These are phyloP conservation scores for Anodontia alba DNA, from an alignment of 2,888 invertebrate genomes.

Conservation along the genomic window DNA sequence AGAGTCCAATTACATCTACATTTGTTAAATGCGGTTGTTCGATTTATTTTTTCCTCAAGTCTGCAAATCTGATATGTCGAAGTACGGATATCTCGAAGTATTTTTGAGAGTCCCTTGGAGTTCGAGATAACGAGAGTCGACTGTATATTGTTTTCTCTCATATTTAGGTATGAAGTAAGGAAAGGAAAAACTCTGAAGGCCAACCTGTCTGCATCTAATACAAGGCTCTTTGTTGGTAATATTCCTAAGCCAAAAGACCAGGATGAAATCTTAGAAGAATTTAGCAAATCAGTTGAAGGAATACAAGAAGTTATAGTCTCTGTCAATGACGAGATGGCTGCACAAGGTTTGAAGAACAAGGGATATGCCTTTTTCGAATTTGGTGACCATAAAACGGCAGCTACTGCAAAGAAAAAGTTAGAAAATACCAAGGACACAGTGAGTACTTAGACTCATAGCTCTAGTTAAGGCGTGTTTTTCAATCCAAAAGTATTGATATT, in stretches of 20 bases:
- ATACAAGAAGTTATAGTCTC: conserved; percentile 36
- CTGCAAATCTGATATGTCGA: no score
- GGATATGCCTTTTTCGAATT: conserved; percentile 56
- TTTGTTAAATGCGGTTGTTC: no score
- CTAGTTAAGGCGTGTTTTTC: no score
- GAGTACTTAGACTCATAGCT: neutral
- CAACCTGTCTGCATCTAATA: conserved; percentile 51
- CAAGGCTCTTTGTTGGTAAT: conserved; percentile 53
- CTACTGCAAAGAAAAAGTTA: conserved; percentile 38
- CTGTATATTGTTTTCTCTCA: no score
- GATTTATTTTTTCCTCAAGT: no score
- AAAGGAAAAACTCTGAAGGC: conserved; percentile 43
- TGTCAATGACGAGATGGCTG: conserved; percentile 37
- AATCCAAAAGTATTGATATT: no score
- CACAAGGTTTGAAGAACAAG: conserved; percentile 39
- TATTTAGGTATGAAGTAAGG: conserved; percentile 39
- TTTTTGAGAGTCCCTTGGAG: no score
- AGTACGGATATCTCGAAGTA: no score
- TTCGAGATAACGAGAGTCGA: no score
- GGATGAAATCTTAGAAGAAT: conserved; percentile 31
- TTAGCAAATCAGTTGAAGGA: conserved; percentile 38
- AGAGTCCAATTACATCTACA: no score
- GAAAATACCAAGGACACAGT: neutral
- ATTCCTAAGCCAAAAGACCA: conserved; percentile 46
- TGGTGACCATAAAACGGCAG: conserved; percentile 36